Conservation (phyloP, 2,113 vertebrate genomes). For the Ceuthmochares aereus region DNA sequence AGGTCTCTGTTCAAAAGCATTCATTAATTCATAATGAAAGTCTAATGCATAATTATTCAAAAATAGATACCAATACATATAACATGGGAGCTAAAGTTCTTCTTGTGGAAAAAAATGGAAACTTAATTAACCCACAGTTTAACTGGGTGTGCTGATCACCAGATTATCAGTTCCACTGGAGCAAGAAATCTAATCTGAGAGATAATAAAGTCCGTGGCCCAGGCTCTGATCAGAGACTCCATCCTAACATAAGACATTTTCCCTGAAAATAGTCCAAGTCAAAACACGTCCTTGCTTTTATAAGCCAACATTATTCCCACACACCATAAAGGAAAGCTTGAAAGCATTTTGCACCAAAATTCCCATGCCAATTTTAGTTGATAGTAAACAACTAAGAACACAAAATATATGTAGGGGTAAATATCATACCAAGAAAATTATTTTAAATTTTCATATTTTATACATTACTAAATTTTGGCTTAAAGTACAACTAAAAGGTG, state of each 20-base stretch:
- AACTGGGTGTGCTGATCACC: neutral
- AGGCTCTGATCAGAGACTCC: neutral
- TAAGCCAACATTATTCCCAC: neutral
- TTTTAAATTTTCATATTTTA: neutral
- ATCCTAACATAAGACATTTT: neutral
- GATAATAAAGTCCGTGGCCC: neutral
- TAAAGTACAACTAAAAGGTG: neutral
- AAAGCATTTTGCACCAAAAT: neutral
- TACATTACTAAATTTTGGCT: neutral
- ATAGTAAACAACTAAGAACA: neutral
- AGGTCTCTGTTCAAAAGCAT: conserved; percentile 27
- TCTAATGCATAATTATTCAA: conserved; percentile 17
- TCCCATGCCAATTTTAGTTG: neutral
- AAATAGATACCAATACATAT: conserved; percentile 33
- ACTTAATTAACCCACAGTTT: neutral
- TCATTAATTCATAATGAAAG: conserved; percentile 42
- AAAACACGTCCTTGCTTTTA: neutral
- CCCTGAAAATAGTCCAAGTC: neutral
- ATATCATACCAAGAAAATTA: neutral
- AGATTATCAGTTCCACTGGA: neutral
- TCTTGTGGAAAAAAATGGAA: neutral
- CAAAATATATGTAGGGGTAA: neutral
- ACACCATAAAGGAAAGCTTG: neutral
- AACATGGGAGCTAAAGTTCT: neutral
- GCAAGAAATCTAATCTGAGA: neutral